A percentile compares a stretch with the other conserved stretches of the same genome.
phyloP scores from a whole-genome alignment of 2,888 invertebrate genomes.

The Tenthredo scrophulariae region DNA sequence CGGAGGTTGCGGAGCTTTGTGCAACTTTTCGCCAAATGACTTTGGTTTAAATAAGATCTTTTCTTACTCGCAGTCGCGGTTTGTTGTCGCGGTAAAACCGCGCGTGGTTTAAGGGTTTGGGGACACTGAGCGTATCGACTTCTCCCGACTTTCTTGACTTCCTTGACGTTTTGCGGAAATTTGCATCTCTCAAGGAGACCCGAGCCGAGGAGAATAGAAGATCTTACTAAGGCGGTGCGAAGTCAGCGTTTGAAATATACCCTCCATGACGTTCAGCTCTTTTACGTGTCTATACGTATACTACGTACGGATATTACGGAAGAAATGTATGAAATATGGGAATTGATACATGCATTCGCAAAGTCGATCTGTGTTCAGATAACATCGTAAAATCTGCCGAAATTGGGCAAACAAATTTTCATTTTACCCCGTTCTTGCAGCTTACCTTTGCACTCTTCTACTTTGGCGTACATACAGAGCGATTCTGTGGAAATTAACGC shows the following conservation, averaged over 20 bases:
- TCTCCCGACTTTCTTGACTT: conserved; percentile 6
- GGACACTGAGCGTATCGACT: conserved; percentile 12
- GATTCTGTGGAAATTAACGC: too few relatives aligned
- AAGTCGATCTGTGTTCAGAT: not conserved
- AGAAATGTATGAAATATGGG: not conserved
- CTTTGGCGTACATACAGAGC: not conserved
- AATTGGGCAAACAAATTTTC: conserved; percentile 32
- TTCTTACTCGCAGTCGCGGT: not conserved
- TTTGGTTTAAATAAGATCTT: conserved; percentile 30
- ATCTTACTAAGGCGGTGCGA: not conserved
- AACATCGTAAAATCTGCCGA: not conserved
- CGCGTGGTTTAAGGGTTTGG: not conserved
- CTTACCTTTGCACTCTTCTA: not conserved
- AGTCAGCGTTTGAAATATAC: not conserved
- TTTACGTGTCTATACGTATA: not conserved
- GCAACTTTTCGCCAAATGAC: conserved; percentile 16
- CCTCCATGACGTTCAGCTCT: not conserved
- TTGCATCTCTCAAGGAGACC: not conserved
- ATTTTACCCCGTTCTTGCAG: not conserved
- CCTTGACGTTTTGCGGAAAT: conserved; percentile 16
- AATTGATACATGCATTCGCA: not conserved
- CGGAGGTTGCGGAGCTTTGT: conserved; percentile 9
- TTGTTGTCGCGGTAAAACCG: conserved; percentile 28
- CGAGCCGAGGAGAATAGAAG: not conserved
- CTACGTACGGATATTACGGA: not conserved